Base-by-base conservation (phyloP, 1,140 invertebrate genomes). In the Linepithema humile region DNA sequence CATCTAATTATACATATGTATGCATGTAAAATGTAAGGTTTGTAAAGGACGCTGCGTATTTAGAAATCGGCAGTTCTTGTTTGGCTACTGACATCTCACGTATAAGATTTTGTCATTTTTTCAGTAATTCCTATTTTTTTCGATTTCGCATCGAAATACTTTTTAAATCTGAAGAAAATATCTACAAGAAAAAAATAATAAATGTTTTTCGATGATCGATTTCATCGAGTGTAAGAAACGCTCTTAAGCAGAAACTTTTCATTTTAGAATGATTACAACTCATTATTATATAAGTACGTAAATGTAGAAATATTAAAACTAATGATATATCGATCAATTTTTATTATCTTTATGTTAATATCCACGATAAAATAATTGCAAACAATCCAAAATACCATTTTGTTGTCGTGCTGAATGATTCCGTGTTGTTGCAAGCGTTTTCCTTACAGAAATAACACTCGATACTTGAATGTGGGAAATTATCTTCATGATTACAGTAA, bases 401-500 rank as follows among this genome's bases (percentile, higher is more conserved):
- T 10, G 20, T 26, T 17, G 3, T n/a, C 17, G 29, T 15, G 17
- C 7, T 3, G 15, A 35, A 20, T 2, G 62, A 57, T 38, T 2
- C 59, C 75, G 85, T 86, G 40, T 29, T 9, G 72, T 94, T 94
- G 82, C 93, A 94, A 60, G 85, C 91, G 67, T 94, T 86, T 10
- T 88, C 74, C 1, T 88, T 60, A 83, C 93, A 94, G 73, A 93
- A 93, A 60, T 67, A 87, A 59, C 93, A 94, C 35, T 89, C 80
- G 23, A 93, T 84, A 29, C 48, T 85, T 7, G 93, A 91, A 20
- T 90, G 86, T 35, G 91, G 88, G 62, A 86, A 92, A 77, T 69
- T 64, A 73, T 90, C 82, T 69, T 83, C 43, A 48, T 88, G 78
- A 15, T 88, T 53, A 60, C 92, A 94, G 80, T 94, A 93, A 29